phyloP scores from a whole-genome alignment of 2,888 invertebrate genomes.

The Coenonympha arcania region DNA sequence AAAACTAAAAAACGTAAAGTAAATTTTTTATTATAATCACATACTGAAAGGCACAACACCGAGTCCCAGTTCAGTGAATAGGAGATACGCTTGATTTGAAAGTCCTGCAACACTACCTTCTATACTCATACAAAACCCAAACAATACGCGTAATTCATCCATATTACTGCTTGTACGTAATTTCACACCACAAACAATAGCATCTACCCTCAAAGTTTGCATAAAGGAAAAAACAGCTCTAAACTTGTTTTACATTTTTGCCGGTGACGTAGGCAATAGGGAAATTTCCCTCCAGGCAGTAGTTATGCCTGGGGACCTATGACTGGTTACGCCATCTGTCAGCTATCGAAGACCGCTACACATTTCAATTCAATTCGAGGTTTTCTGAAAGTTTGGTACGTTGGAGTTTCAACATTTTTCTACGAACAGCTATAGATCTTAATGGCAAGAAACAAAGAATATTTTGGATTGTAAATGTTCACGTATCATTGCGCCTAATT shows the following conservation, averaged over 20 bases:
- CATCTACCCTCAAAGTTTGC: neutral
- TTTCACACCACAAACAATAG: neutral
- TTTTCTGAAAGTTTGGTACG: neutral
- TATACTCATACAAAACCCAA: neutral
- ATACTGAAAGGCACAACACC: too few relatives aligned
- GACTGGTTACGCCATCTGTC: too few relatives aligned
- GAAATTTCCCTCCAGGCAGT: too few relatives aligned
- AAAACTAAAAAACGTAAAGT: too few relatives aligned
- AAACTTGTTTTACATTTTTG: too few relatives aligned
- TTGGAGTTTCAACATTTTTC: neutral
- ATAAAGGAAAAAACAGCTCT: neutral
- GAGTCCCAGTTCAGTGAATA: too few relatives aligned
- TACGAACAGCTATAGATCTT: neutral
- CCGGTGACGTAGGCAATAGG: too few relatives aligned
- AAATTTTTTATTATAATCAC: too few relatives aligned
- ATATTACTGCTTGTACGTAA: neutral
- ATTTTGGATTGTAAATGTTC: neutral
- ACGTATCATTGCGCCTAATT: conserved; percentile 34
- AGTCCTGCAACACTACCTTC: too few relatives aligned
- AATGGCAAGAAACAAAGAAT: neutral
- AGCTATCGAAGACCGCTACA: too few relatives aligned
- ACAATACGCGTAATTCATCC: neutral
- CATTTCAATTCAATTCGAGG: neutral
- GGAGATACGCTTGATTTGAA: too few relatives aligned
- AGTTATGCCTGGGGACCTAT: too few relatives aligned